Base-by-base conservation (phyloP, 2,113 vertebrate genomes). In the Rhinoptilus africanus region DNA sequence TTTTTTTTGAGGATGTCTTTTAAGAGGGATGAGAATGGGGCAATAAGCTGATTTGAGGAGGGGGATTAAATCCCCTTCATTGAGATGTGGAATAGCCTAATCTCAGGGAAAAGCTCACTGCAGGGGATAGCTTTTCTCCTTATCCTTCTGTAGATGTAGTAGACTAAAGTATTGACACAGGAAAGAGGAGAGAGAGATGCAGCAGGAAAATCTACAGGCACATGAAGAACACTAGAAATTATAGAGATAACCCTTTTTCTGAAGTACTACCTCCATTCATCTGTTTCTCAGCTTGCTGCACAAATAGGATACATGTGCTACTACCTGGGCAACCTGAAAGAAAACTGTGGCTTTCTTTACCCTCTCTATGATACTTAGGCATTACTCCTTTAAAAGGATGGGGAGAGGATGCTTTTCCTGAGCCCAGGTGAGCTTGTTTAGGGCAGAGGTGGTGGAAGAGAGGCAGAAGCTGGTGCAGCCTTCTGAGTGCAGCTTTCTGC, bases 381-480 rank as follows among this genome's bases (percentile, higher is more conserved):
- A 88, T 12, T 21, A 24, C 1, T 4, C 48, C 34, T 89, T 66
- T 24, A 37, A 69, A 43, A 69, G 45, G 15, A 57, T 9, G 27
- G n/a, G 47, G 24, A 11, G 8, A 10, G 32, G 3, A 64, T 16
- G 21, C 8, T 39, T 60, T 30, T 26, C 27, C 34, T 73, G 24
- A 56, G 8, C 26, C 32, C 34, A 50, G n/a, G 45, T 74, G 54
- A 45, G 26, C 10, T 45, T 30, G 12, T 21, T 82, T 9, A 22
- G 53, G 35, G 27, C 8, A 21, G 37, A 34, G 3, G 27, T 14
- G 14, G 27, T 35, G 15, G 16, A 24, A 57, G 19, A 34, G 22
- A 34, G 8, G 35, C 39, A 35, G 12, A 56, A 41, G 3, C 0
- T 34, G 34, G 5, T 32, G 21, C 9, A 12, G 0, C 15, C 4